phyloP scores from a whole-genome alignment of 2,888 invertebrate species.

The Gandaritis pyraliata region DNA sequence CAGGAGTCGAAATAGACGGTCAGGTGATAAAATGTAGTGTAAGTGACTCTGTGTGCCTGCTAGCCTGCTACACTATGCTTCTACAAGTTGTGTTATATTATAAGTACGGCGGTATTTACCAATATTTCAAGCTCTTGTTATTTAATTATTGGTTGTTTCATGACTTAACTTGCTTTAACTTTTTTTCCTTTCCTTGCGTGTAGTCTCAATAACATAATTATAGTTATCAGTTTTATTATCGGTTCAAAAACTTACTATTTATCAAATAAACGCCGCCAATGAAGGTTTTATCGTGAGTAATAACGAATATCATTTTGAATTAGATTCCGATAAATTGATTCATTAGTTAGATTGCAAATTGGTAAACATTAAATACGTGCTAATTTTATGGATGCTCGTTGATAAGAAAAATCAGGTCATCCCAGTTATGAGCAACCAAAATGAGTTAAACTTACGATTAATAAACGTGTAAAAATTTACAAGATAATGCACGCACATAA shows the following conservation, averaged over 20 bases:
- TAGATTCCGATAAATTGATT: constrained; percentile 2
- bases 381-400: background rate
- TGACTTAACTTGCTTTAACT: too few relatives aligned
- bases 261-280: background rate
- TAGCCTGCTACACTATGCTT: too few relatives aligned
- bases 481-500: too few relatives aligned
- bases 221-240: background rate
- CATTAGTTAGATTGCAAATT: constrained; percentile 11
- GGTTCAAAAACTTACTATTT: background rate
- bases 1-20: background rate
- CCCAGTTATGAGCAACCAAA: background rate
- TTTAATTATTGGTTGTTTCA: too few relatives aligned
- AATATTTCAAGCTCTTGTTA: too few relatives aligned
- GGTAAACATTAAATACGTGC: constrained; percentile 5
- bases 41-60: too few relatives aligned
- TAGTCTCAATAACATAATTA: too few relatives aligned
- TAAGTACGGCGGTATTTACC: too few relatives aligned
- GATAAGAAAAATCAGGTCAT: constrained; percentile 22
- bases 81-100: too few relatives aligned
- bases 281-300: constrained; percentile 7
- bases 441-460: too few relatives aligned
- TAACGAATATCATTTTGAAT: constrained; percentile 1
- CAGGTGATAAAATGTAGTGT: background rate
- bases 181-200: too few relatives aligned
- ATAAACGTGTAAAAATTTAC: too few relatives aligned